Percentiles rank a stretch among this genome's conserved stretches.
Conservation (phyloP, 1,140 invertebrate species). For the Nomia melanderi region DNA sequence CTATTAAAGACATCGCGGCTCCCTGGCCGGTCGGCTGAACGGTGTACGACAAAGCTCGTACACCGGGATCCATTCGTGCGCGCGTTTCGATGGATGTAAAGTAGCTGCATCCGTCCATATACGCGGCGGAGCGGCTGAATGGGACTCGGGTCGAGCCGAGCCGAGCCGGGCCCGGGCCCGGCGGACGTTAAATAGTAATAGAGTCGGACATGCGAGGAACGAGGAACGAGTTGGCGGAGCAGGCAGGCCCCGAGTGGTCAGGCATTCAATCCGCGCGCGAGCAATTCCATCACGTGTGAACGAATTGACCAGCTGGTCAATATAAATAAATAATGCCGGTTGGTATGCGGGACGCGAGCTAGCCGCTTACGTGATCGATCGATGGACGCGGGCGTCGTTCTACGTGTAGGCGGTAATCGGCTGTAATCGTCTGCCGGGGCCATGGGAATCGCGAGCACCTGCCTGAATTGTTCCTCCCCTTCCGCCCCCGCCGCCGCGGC, state of each 20-base stretch:
- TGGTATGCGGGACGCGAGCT: constrained; percentile 69
- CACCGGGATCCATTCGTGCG: constrained; percentile 32
- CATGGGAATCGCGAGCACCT: constrained; percentile 54
- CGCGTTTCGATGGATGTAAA: constrained; percentile 46
- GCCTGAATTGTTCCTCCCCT: constrained; percentile 31
- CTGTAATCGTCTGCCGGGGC: constrained; percentile 59
- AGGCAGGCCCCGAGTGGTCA: background rate
- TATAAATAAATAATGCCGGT: constrained; percentile 76
- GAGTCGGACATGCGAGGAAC: constrained; percentile 7
- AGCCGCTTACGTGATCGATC: constrained; percentile 74
- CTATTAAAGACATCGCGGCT: constrained; percentile 26
- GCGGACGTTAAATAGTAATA: constrained; percentile 30
- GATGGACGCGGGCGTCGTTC: constrained; percentile 50
- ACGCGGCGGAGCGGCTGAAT: constrained; percentile 14
- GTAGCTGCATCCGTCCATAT: constrained; percentile 31
- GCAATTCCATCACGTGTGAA: constrained; percentile 75
- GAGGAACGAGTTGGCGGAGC: background rate
- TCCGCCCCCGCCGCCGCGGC: too few relatives aligned
- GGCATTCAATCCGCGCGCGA: constrained; percentile 39
- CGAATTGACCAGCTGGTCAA: constrained; percentile 75
- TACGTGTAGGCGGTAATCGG: constrained; percentile 60
- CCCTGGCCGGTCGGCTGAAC: background rate
- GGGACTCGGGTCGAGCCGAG: too few relatives aligned
- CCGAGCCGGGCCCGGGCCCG: too few relatives aligned
- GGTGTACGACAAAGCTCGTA: constrained; percentile 18